Conservation (phyloP, 2,888 invertebrate species). For the Hecatera dysodea region DNA sequence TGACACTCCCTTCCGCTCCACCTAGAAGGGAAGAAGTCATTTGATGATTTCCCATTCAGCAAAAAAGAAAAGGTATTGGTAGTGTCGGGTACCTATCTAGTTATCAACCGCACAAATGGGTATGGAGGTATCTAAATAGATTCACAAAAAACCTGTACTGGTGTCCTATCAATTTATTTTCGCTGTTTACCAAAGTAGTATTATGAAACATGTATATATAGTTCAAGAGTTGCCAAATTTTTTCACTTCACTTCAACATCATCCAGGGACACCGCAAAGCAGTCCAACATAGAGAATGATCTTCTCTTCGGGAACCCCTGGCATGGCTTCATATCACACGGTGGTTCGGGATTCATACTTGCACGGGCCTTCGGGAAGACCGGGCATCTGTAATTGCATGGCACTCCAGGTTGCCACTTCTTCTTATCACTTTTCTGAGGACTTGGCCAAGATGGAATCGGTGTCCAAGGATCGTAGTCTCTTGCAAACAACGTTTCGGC, state of each 20-base stretch:
- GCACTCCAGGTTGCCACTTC: constrained; percentile 53
- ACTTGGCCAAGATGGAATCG: constrained; percentile 82
- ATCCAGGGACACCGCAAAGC: constrained; percentile 37
- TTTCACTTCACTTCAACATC: constrained; percentile 24
- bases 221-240: constrained; percentile 45
- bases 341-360: constrained; percentile 51
- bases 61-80: too few species aligned
- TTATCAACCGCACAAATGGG: too few species aligned
- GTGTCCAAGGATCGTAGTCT: constrained; percentile 81
- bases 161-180: constrained; percentile 69
- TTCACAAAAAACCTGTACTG: background rate
- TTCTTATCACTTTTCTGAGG: constrained; percentile 60
- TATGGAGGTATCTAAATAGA: too few species aligned
- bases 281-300: constrained; percentile 61
- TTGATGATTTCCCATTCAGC: too few species aligned
- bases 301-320: constrained; percentile 71
- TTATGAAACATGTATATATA: background rate
- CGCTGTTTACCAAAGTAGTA: constrained; percentile 69
- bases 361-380: constrained; percentile 62
- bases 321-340: constrained; percentile 73
- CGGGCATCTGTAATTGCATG: constrained; percentile 77
- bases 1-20: too few species aligned
- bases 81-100: background rate
- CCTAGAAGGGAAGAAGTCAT: too few species aligned
- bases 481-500: constrained; percentile 63